Evolutionary conservation across 2,888 invertebrate species (phyloP), one percentile per base, ranked within the genome.

Genomic region (Dasysyrphus tricinctus): DNA sequence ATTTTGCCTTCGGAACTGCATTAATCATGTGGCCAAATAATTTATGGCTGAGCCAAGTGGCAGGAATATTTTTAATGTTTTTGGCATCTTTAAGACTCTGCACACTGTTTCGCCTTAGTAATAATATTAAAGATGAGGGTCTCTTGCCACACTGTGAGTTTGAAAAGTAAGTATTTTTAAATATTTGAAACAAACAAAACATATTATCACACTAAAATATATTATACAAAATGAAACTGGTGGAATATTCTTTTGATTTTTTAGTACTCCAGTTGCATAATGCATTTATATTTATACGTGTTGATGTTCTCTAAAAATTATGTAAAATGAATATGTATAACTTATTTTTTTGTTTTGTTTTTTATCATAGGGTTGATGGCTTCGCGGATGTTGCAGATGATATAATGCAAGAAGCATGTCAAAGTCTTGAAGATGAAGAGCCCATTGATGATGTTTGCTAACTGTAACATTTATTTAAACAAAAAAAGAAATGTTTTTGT

Each of bases 41-140:
- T 90, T 90, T 94, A 63, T 94, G 94, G 94, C 90, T 94, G 57
- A 93, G 93, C 75, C 93, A 93, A 90, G 92, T 94, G 65, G 93
- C 93, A 65, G 93, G 93, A 7, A 91, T 92, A 56, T 91, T 93
- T 89, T 89, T 94, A 42, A 89, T 94, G 34, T 88, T 93, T 1
- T 89, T 94, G 78, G 93, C 93, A 11, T 84, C 93, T 59, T 90
- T 94, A 78, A 92, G 94, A 89, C 89, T 93, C 29, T 90, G 91
- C 79, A 90, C 90, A 51, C 88, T 91, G 65, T 89, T 92, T 67
- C 89, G 91, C 59, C 90, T 90, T 70, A 90, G 89, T 76, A 88
- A 85, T 56, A 89, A 88, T 54, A 86, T 89, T 49, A 92, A 91
- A 89, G 91, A 91, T 39, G 92, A 92, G 81, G 91, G 91, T 63